Conservation (phyloP, 2,113 vertebrate species). For the Perccottus glenii region DNA sequence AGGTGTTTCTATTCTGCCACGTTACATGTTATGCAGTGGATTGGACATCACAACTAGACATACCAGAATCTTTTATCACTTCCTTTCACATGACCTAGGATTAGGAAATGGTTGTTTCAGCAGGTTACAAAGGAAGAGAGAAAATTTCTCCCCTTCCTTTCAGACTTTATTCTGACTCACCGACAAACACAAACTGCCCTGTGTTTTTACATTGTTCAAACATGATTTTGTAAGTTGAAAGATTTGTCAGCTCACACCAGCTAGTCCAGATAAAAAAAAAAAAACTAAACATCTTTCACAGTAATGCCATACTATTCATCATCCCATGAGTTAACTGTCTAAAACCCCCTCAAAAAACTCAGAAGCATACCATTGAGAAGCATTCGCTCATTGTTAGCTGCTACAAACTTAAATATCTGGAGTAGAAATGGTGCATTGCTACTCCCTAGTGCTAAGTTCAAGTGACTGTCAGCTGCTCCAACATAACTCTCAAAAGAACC, state of each 20-base stretch:
- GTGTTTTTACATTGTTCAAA: background rate
- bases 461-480: background rate
- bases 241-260: background rate
- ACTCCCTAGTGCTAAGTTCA: background rate
- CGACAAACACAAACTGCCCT: constrained; percentile 7
- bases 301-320: too few relatives aligned
- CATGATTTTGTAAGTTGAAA: background rate
- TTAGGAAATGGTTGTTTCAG: constrained; percentile 49
- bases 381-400: too few relatives aligned
- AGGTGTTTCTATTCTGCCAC: too few relatives aligned
- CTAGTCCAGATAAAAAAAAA: too few relatives aligned
- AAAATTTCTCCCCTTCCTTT: constrained; percentile 51
- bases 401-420: background rate
- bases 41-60: too few relatives aligned
- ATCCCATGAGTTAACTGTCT: too few relatives aligned
- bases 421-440: background rate
- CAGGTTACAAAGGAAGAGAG: constrained; percentile 57
- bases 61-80: constrained; percentile 40
- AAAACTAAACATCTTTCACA: too few relatives aligned
- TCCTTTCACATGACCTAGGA: constrained; percentile 43
- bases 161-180: constrained; percentile 22
- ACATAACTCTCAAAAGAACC: background rate
- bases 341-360: too few relatives aligned
- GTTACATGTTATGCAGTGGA: too few relatives aligned
- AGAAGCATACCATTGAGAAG: too few relatives aligned